phyloP scores from a whole-genome alignment of 2,113 vertebrate genomes.

The Etheostoma spectabile region DNA sequence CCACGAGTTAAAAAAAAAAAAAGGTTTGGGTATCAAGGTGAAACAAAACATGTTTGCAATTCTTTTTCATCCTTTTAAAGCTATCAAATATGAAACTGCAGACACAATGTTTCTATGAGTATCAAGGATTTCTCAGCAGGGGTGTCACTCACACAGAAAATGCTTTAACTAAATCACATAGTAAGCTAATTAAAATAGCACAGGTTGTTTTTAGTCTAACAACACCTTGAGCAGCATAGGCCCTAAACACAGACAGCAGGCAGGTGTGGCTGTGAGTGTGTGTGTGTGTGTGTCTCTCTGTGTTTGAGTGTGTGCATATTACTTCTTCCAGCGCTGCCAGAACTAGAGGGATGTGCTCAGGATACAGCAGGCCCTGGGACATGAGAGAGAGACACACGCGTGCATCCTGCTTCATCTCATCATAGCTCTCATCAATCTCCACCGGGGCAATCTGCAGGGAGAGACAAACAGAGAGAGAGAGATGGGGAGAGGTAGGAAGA shows the following conservation, averaged over 20 bases:
- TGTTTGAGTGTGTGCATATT: conserved; percentile 29
- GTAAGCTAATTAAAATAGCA: conserved; percentile 50
- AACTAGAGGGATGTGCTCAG: conserved; percentile 95
- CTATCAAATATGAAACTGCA: conserved; percentile 14
- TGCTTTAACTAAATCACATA: conserved; percentile 13
- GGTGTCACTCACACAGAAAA: conserved; percentile 13
- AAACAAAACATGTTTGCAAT: conserved; percentile 8
- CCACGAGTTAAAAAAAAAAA: neutral
- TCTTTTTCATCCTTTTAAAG: neutral
- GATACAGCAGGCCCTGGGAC: conserved; percentile 98
- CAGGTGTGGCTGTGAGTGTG: conserved; percentile 40
- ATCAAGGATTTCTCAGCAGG: conserved; percentile 1
- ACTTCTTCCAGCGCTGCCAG: conserved; percentile 93
- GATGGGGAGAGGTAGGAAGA: conserved; percentile 63
- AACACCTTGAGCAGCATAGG: conserved; percentile 48
- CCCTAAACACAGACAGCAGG: conserved; percentile 44
- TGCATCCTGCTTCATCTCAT: conserved; percentile 99
- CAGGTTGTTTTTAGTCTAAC: conserved; percentile 54
- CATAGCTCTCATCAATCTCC: conserved; percentile 97
- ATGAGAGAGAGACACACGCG: conserved; percentile 97
- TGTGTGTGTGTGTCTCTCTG: conserved; percentile 32
- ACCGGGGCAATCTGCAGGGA: conserved; percentile 93
- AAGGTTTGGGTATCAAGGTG: conserved; percentile 8
- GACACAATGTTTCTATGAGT: neutral
- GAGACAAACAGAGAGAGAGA: conserved; percentile 41